Base-by-base conservation (phyloP, 2,797 vertebrate genomes). In the Oreochromis grahami region DNA sequence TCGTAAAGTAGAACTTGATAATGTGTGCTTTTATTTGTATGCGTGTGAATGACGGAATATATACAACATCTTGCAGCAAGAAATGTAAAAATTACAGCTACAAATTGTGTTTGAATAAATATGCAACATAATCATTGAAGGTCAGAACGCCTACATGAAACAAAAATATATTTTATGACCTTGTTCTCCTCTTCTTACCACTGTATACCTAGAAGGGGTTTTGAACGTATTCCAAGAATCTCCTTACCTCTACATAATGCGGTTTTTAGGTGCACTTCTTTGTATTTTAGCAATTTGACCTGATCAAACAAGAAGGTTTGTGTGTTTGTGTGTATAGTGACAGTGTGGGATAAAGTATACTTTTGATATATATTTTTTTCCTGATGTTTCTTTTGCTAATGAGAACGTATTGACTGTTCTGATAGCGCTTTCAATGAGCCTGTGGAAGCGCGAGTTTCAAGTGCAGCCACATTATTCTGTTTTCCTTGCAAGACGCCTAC, bases 401-500 rank as follows among this genome's bases (percentile, higher is more conserved):
- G 89, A 93, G 86, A 86, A 91, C 76, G 84, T 93, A 94, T 93
- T 76, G 91, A 94, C 87, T 81, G 43, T 86, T 94, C 77, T 3
- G 60, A 76, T 83, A 43, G 5, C 76, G 82, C 83, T 74, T 89
- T 91, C 78, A 63, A 89, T 83, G 90, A 91, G 82, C 86, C 88
- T 79, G 82, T 84, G 81, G 87, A 92, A 90, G 84, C 87, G 17
- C 68, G 51, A 65, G 84, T 84, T 90, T 91, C 88, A 78, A 90
- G 88, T 89, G 88, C 85, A 87, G 91, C 88, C 88, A 87, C 91
- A 92, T 94, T 91, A 93, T 91, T 92, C 86, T 94, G 91, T 94
- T 94, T 94, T 91, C 90, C 86, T 93, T 90, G 84, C 78, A 17
- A 94, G 93, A 94, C 89, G 87, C 91, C 92, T 89, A 93, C 92